Evolutionary conservation across 1,140 invertebrate species (phyloP).

Genomic region (Zaprionus vittiger): DNA sequence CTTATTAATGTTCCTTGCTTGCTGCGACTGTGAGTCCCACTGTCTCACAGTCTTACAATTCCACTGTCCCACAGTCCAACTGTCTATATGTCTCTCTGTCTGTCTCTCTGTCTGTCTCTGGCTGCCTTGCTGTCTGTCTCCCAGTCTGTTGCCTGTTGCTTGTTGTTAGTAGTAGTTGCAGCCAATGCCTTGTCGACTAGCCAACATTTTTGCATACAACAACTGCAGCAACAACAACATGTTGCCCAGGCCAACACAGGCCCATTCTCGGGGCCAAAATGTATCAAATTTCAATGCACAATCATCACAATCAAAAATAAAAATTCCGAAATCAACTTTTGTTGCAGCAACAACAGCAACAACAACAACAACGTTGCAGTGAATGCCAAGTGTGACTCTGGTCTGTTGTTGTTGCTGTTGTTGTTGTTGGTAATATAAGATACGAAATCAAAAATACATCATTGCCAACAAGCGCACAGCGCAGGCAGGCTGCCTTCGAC

Average conservation of each 20-base stretch:
- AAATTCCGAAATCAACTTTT: conserved; percentile 81
- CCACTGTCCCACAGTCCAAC: background rate
- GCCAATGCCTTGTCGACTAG: conserved; percentile 79
- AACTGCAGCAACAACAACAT: conserved; percentile 41
- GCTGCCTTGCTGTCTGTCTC: conserved; percentile 3
- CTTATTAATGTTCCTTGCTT: conserved; percentile 73
- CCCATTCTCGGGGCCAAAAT: conserved; percentile 56
- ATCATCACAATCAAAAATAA: conserved; percentile 83
- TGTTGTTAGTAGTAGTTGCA: conserved; percentile 54
- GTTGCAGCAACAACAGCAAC: conserved; percentile 6
- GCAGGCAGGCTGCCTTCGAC: conserved; percentile 29
- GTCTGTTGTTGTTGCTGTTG: conserved; percentile 11
- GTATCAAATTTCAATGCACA: conserved; percentile 83
- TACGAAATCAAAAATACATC: conserved; percentile 83
- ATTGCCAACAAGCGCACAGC: conserved; percentile 77
- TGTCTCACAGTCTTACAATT: conserved; percentile 10
- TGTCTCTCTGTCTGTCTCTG: conserved; percentile 12
- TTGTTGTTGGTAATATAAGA: conserved; percentile 81
- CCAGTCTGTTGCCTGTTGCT: conserved; percentile 38
- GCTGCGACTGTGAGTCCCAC: conserved; percentile 1
- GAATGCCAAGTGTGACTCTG: conserved; percentile 11
- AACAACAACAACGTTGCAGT: background rate
- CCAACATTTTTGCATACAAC: conserved; percentile 80
- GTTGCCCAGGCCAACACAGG: conserved; percentile 26
- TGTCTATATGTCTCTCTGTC: conserved; percentile 5